Percentiles rank a stretch among this genome's conserved stretches.
Conservation (phyloP, 2,113 vertebrate species). For the Uria aalge region DNA sequence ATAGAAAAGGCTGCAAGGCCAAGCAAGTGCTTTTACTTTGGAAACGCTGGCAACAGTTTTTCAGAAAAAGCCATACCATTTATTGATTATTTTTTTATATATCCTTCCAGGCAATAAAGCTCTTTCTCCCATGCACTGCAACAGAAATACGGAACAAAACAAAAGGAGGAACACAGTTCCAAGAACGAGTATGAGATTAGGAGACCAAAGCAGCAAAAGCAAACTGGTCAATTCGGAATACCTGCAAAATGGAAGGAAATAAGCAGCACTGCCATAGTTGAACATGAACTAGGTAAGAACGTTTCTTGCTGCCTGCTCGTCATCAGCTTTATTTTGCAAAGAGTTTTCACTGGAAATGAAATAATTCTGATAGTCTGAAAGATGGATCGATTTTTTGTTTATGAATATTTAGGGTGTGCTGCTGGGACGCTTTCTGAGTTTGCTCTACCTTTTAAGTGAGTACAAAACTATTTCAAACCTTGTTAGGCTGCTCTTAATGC, state of each 20-base stretch:
- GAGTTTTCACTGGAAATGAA: background rate
- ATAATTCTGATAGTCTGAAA: background rate
- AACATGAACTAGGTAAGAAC: background rate
- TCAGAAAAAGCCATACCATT: background rate
- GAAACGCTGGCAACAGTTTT: background rate
- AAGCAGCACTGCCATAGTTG: background rate
- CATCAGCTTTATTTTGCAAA: background rate
- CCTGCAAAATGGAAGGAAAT: background rate
- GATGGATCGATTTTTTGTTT: background rate
- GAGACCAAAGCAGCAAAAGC: background rate
- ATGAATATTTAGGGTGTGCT: background rate
- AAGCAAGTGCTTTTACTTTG: background rate
- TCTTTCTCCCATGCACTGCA: background rate
- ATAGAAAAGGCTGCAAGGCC: background rate
- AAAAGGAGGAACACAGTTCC: background rate
- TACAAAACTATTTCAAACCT: background rate
- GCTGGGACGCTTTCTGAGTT: background rate
- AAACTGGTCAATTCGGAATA: background rate
- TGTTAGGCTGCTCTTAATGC: background rate
- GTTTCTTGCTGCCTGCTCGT: background rate
- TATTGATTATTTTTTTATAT: background rate
- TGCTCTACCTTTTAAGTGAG: background rate
- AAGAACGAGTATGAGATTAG: background rate
- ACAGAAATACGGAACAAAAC: background rate
- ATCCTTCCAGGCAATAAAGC: background rate